These are phyloP conservation scores for Stenurella melanura DNA, from an alignment of 2,888 invertebrate genomes.

Conservation along the genomic window DNA sequence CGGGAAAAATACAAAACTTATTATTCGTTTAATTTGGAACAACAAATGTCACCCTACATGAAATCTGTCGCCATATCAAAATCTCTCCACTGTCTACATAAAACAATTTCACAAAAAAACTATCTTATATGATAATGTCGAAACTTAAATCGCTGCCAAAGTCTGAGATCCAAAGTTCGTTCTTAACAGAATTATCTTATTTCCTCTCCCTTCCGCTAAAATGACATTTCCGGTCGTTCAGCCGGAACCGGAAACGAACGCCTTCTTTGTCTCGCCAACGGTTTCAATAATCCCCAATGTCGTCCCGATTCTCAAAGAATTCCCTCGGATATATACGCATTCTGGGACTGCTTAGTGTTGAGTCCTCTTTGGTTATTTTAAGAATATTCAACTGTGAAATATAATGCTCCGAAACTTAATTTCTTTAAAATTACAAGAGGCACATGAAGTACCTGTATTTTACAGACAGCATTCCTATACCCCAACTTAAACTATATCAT, in stretches of 20 bases:
- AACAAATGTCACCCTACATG: neutral
- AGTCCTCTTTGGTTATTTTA: slow-evolving; percentile 32
- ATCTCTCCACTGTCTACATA: neutral
- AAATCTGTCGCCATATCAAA: neutral
- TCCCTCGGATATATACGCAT: slow-evolving; percentile 37
- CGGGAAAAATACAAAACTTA: too few relatives aligned
- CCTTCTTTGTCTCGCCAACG: slow-evolving; percentile 65
- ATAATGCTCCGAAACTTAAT: neutral
- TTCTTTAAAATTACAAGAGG: neutral
- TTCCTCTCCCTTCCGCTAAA: slow-evolving; percentile 67
- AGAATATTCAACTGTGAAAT: slow-evolving; percentile 15
- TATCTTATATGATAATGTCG: slow-evolving; percentile 35
- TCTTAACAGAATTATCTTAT: slow-evolving; percentile 68
- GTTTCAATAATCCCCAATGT: slow-evolving; percentile 57
- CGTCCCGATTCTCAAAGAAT: slow-evolving; percentile 47
- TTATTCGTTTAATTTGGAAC: too few relatives aligned
- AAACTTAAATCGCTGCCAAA: slow-evolving; percentile 44
- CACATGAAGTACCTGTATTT: neutral
- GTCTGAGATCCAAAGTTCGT: slow-evolving; percentile 57
- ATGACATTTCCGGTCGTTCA: slow-evolving; percentile 70
- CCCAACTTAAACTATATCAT: too few relatives aligned
- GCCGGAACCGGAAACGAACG: slow-evolving; percentile 67
- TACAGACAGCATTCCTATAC: too few relatives aligned
- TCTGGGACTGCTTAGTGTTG: slow-evolving; percentile 22
- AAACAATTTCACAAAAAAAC: slow-evolving; percentile 22